Percentiles rank a stretch among this genome's conserved stretches.
These are phyloP conservation scores for Idaea dimidiata DNA, from an alignment of 2,888 invertebrate species.

Conservation along the genomic window DNA sequence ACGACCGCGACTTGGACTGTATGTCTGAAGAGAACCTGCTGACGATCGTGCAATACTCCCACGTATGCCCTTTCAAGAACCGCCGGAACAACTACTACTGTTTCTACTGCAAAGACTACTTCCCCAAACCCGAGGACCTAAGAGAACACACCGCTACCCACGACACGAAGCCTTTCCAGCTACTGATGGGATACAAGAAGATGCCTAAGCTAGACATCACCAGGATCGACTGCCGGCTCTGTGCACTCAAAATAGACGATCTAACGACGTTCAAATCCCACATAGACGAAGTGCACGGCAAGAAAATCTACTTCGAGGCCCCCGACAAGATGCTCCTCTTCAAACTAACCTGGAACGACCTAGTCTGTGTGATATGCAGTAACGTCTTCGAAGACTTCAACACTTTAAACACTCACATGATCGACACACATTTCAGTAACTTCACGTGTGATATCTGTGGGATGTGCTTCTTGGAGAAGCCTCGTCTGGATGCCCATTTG, in stretches of 20 bases:
- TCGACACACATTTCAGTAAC: constrained; percentile 66
- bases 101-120: constrained; percentile 73
- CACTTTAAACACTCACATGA: constrained; percentile 67
- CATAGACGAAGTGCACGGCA: constrained; percentile 59
- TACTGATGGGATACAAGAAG: constrained; percentile 69
- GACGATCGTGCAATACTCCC: constrained; percentile 69
- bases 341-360: constrained; percentile 65
- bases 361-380: constrained; percentile 69
- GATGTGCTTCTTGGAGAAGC: constrained; percentile 72
- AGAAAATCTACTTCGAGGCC: constrained; percentile 70
- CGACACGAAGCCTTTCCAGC: constrained; percentile 69
- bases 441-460: constrained; percentile 70
- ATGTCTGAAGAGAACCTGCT: constrained; percentile 72
- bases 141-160: constrained; percentile 66
- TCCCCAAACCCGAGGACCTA: constrained; percentile 67
- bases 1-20: constrained; percentile 66
- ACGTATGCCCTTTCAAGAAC: constrained; percentile 71
- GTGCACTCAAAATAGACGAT: constrained; percentile 59
- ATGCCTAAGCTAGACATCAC: constrained; percentile 73
- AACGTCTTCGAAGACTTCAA: constrained; percentile 71
- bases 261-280: constrained; percentile 62
- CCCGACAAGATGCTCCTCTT: constrained; percentile 67
- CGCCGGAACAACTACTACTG: constrained; percentile 71
- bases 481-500: constrained; percentile 71
- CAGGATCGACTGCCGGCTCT: constrained; percentile 64